Percentiles rank a stretch among this genome's conserved stretches.
phyloP scores from a whole-genome alignment of 1,140 invertebrate species.

The Bombus terrestris region DNA sequence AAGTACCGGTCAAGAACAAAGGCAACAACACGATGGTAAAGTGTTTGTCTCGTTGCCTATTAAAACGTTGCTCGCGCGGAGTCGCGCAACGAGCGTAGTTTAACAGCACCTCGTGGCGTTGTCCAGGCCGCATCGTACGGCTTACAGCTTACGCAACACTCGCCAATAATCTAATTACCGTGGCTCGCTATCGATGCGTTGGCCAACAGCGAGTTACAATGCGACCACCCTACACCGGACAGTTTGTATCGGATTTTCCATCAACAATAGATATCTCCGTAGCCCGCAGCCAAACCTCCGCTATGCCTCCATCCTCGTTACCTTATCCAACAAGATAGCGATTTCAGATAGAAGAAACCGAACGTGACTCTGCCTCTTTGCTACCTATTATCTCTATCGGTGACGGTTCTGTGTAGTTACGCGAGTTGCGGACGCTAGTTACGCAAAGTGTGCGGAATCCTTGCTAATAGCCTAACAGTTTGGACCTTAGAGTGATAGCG shows the following conservation, averaged over 20 bases:
- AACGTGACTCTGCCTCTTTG: not conserved
- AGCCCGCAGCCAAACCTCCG: not conserved
- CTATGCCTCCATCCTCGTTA: not conserved
- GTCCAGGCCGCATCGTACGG: constrained; percentile 10
- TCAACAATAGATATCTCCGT: not conserved
- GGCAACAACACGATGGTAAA: constrained; percentile 37
- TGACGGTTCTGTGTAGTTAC: not conserved
- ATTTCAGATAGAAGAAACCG: not conserved
- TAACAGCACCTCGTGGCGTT: constrained; percentile 31
- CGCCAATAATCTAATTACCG: constrained; percentile 49
- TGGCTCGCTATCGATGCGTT: constrained; percentile 32
- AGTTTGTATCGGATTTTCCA: constrained; percentile 19
- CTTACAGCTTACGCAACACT: constrained; percentile 24
- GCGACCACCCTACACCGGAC: not conserved
- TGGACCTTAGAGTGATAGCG: not conserved
- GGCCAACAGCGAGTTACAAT: not conserved
- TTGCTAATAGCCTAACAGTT: not conserved
- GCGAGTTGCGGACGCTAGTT: not conserved
- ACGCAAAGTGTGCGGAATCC: not conserved
- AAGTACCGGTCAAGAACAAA: constrained; percentile 62
- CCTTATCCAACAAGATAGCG: not conserved
- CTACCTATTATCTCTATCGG: not conserved
- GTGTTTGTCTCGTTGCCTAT: constrained; percentile 45
- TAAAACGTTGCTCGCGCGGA: constrained; percentile 25
- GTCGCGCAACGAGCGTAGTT: not conserved